Percentiles rank a stretch among this genome's conserved stretches.
These are phyloP conservation scores for Hypomecis atomaria DNA, from an alignment of 2,888 invertebrate species.

Conservation along the genomic window DNA sequence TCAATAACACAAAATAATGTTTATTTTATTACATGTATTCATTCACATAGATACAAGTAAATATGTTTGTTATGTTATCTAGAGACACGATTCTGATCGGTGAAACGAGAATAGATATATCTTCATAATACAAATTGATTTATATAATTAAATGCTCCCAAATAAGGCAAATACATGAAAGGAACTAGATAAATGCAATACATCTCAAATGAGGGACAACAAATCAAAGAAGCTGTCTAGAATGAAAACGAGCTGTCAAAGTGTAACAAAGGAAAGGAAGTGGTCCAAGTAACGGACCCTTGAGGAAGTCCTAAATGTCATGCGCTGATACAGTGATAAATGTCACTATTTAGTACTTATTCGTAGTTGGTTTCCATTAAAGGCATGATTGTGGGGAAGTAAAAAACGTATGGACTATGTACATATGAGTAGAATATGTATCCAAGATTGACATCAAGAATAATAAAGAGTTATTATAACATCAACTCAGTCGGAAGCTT, in stretches of 20 bases:
- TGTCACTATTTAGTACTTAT: background rate
- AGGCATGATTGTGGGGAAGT: constrained; percentile 18
- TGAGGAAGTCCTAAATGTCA: constrained; percentile 30
- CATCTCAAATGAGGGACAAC: background rate
- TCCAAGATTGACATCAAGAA: background rate
- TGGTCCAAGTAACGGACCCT: constrained; percentile 30
- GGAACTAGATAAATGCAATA: background rate
- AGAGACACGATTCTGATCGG: too few relatives aligned
- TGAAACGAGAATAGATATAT: too few relatives aligned
- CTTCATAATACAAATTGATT: too few relatives aligned
- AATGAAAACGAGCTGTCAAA: constrained; percentile 20
- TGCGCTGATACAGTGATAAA: constrained; percentile 7
- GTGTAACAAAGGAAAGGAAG: constrained; percentile 28
- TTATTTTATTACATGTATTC: too few relatives aligned
- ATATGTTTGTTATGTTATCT: too few relatives aligned
- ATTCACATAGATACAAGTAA: too few relatives aligned
- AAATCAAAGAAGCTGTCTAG: constrained; percentile 12
- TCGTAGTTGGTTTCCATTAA: constrained; percentile 8
- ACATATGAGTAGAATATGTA: background rate
- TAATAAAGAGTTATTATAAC: too few relatives aligned
- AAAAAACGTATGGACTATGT: too few relatives aligned
- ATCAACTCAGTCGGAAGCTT: too few relatives aligned
- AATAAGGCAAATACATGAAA: too few relatives aligned
- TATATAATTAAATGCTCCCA: too few relatives aligned
- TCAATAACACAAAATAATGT: too few relatives aligned